These are phyloP conservation scores for Cyprinella venusta DNA, from an alignment of 2,797 vertebrate genomes.

Conservation along the genomic window DNA sequence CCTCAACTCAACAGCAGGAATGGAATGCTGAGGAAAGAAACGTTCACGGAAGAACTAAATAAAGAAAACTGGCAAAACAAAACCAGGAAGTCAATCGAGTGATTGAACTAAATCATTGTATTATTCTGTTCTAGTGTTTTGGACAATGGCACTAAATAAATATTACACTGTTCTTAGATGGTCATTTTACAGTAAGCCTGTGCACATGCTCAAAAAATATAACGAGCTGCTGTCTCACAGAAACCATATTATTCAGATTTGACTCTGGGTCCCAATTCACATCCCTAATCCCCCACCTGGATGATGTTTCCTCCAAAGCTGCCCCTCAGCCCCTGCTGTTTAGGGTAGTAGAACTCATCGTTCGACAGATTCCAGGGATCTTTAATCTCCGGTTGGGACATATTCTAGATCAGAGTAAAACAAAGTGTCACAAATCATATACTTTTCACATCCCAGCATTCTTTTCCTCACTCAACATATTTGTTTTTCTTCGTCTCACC, in stretches of 20 bases:
- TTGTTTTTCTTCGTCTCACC: neutral
- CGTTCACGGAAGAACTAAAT: neutral
- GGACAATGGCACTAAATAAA: neutral
- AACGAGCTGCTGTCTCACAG: neutral
- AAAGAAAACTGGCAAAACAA: neutral
- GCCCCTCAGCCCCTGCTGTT: constrained; percentile 96
- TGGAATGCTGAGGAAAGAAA: constrained; percentile 85
- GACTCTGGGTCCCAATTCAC: neutral
- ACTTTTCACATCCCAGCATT: neutral
- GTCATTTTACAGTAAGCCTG: neutral
- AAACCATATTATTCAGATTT: neutral
- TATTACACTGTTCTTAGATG: neutral
- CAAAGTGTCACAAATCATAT: neutral
- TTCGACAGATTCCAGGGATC: constrained; percentile 99
- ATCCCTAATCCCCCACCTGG: constrained; percentile 78
- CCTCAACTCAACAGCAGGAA: constrained; percentile 93
- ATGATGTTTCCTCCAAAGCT: constrained; percentile 99
- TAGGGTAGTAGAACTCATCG: constrained; percentile 98
- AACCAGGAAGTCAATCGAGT: neutral
- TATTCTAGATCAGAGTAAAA: constrained; percentile 81
- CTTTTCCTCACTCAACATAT: neutral
- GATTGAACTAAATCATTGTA: neutral
- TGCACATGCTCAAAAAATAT: neutral
- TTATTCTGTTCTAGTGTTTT: neutral
- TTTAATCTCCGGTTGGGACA: constrained; percentile 98